Conservation (phyloP, 1,140 invertebrate genomes). For the Phthorimaea operculella region DNA sequence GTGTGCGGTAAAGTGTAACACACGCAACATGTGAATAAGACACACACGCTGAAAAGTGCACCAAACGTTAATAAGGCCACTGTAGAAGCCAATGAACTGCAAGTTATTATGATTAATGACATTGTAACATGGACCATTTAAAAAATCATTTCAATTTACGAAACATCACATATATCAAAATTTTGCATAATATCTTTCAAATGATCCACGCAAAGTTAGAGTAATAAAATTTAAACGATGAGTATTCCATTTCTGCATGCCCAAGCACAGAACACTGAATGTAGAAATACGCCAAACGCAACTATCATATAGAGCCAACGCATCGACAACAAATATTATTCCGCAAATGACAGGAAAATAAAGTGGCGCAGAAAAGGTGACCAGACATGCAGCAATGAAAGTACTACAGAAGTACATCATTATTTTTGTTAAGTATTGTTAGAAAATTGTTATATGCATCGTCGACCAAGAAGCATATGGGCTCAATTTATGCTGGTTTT, state of each 20-base stretch:
- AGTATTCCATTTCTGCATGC: slow-evolving; percentile 65
- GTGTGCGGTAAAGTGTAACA: slow-evolving; percentile 21
- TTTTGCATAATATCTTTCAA: slow-evolving; percentile 26
- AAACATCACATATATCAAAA: not conserved
- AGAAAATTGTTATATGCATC: slow-evolving; percentile 1
- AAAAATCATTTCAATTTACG: slow-evolving; percentile 16
- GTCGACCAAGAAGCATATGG: too few relatives aligned
- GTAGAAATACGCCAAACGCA: slow-evolving; percentile 44
- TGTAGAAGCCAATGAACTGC: slow-evolving; percentile 47
- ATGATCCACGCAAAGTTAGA: slow-evolving; percentile 40
- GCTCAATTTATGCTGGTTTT: too few relatives aligned
- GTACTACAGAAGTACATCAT: slow-evolving; percentile 17
- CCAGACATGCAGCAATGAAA: slow-evolving; percentile 66
- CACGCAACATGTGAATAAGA: slow-evolving; percentile 17
- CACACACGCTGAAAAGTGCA: slow-evolving; percentile 8
- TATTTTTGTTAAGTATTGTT: slow-evolving; percentile 3
- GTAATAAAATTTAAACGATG: slow-evolving; percentile 31
- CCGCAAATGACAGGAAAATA: slow-evolving; percentile 27
- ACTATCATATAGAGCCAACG: slow-evolving; percentile 32
- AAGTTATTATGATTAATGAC: slow-evolving; percentile 57
- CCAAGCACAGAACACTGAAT: slow-evolving; percentile 58
- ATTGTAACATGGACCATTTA: slow-evolving; percentile 46
- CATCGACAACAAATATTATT: slow-evolving; percentile 28
- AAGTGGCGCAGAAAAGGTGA: slow-evolving; percentile 45
- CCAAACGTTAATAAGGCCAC: slow-evolving; percentile 59